phyloP scores from a whole-genome alignment of 1,140 invertebrate genomes.

The Heliconius hermathena region DNA sequence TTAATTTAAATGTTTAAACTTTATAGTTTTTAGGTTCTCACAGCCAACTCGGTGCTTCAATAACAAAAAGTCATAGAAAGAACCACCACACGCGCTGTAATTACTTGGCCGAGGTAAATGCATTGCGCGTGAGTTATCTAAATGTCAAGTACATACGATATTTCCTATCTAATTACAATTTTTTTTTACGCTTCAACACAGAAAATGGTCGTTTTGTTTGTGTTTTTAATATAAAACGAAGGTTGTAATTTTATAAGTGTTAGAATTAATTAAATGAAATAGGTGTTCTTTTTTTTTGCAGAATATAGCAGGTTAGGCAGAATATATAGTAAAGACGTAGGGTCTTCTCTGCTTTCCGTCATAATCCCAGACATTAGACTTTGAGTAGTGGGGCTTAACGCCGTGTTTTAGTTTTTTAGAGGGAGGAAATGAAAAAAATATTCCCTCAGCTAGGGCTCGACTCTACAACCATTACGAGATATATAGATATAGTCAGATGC shows the following conservation, averaged over 20 bases:
- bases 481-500: no score
- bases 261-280: no score
- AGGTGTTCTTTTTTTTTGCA: no score
- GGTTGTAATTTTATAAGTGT: neutral
- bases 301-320: no score
- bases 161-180: conserved; percentile 46
- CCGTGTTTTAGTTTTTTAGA: no score
- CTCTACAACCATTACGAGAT: no score
- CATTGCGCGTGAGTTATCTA: conserved; percentile 43
- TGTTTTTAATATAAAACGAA: neutral
- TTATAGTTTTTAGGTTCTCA: neutral
- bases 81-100: conserved; percentile 39
- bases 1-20: neutral
- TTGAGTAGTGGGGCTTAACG: no score
- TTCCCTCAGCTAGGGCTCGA: no score
- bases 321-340: no score
- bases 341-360: no score
- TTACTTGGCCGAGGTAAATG: conserved; percentile 44
- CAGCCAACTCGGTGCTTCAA: neutral
- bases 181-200: conserved; percentile 39
- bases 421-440: no score
- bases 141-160: conserved; percentile 50
- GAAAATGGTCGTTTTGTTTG: conserved; percentile 36
- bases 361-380: no score
- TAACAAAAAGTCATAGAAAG: conserved; percentile 36